A percentile compares a stretch with the other conserved stretches of the same genome.
phyloP scores from a whole-genome alignment of 2,113 vertebrate genomes.

The Ictalurus furcatus region DNA sequence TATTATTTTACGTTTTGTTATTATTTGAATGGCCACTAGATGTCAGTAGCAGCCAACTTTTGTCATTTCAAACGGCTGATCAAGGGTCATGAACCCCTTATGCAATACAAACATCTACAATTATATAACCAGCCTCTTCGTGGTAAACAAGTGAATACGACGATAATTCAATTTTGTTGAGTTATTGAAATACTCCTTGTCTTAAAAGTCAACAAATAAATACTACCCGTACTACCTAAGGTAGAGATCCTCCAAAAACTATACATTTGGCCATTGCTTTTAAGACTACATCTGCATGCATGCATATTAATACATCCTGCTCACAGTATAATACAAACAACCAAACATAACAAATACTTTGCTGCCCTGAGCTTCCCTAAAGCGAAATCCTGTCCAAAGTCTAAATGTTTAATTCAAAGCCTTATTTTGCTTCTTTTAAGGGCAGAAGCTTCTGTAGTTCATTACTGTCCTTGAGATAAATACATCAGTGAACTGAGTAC shows the following conservation, averaged over 20 bases:
- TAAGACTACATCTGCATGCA: background rate
- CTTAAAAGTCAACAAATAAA: background rate
- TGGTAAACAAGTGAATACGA: background rate
- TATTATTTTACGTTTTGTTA: background rate
- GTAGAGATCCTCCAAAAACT: background rate
- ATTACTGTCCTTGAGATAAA: constrained; percentile 28
- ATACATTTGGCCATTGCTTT: background rate
- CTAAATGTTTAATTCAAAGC: constrained; percentile 23
- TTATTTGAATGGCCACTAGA: constrained; percentile 22
- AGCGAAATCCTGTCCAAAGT: background rate
- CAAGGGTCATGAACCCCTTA: background rate
- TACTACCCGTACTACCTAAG: background rate
- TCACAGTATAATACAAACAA: background rate
- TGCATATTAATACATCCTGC: background rate
- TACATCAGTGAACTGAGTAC: background rate
- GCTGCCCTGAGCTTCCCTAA: background rate
- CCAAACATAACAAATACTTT: background rate
- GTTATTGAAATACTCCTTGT: background rate
- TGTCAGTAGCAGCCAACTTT: constrained; percentile 28
- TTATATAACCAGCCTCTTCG: background rate
- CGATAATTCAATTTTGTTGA: background rate
- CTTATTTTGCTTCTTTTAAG: background rate
- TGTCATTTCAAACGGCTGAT: background rate
- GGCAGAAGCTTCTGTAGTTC: background rate
- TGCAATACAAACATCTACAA: background rate